A percentile compares a stretch with the other conserved stretches of the same genome.
These are phyloP conservation scores for Noctuana brunneofusca DNA, from an alignment of 2,888 invertebrate genomes.

Conservation along the genomic window DNA sequence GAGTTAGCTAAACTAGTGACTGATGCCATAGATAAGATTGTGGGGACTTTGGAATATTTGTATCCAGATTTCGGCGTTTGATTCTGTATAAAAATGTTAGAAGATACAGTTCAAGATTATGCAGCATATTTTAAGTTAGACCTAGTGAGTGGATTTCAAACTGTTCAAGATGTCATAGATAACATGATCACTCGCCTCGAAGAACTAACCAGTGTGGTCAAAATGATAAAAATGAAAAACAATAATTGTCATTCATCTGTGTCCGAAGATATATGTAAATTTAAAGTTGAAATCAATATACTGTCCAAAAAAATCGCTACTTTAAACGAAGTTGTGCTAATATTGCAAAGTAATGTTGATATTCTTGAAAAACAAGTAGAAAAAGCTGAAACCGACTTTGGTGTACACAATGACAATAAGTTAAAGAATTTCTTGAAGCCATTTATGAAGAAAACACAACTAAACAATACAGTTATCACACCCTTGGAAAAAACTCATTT, in stretches of 20 bases:
- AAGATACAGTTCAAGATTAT: slow-evolving; percentile 80
- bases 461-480: slow-evolving; percentile 38
- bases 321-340: slow-evolving; percentile 78
- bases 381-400: slow-evolving; percentile 83
- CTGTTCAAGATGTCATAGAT: slow-evolving; percentile 84
- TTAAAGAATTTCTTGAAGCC: slow-evolving; percentile 84
- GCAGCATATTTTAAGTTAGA: slow-evolving; percentile 81
- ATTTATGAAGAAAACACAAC: slow-evolving; percentile 69
- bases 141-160: slow-evolving; percentile 80
- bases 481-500: slow-evolving; percentile 47
- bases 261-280: slow-evolving; percentile 79
- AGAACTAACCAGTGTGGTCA: slow-evolving; percentile 84
- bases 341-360: slow-evolving; percentile 76
- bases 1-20: slow-evolving; percentile 67
- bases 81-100: slow-evolving; percentile 64
- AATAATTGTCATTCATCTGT: slow-evolving; percentile 71
- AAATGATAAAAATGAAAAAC: slow-evolving; percentile 80
- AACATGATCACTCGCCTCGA: slow-evolving; percentile 86
- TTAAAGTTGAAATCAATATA: slow-evolving; percentile 75
- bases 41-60: slow-evolving; percentile 68
- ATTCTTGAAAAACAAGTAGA: slow-evolving; percentile 83
- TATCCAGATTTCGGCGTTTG: slow-evolving; percentile 72
- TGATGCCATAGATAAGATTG: slow-evolving; percentile 62
- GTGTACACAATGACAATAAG: slow-evolving; percentile 80
- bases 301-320: slow-evolving; percentile 81